Base-by-base conservation (phyloP, 2,113 vertebrate genomes). In the Notechis scutatus region DNA sequence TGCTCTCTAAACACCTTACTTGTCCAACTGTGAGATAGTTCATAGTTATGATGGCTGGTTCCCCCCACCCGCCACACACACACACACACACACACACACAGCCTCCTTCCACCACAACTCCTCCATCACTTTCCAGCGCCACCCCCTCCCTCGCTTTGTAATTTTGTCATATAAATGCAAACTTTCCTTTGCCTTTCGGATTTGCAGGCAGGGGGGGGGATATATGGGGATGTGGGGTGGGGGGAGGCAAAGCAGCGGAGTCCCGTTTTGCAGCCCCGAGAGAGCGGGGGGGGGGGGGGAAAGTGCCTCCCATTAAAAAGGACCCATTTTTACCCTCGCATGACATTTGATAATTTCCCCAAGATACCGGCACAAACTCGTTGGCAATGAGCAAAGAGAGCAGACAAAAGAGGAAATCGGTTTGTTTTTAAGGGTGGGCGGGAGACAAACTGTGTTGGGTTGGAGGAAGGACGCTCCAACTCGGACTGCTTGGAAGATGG, bases 151-250 rank as follows among this genome's bases (percentile, higher is more conserved):
- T 1, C 4, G 93, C 94, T 97, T 95, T 50, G 96, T 98, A 98
- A 98, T 98, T 81, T 98, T 97, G 97, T 96, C 96, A 98, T 98
- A 98, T 98, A 98, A 98, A 98, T 98, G 98, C 97, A 98, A 95
- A 91, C 97, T 97, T 97, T n/a, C 93, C 94, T 94, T 92, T 93
- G 95, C 95, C n/a, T 59, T 52, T 93, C 59, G 92, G 96, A 94
- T 92, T 86, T 96, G 18, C 95, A 24, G 96, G 97, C 97, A 4
- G 96, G 97, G 97, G n/a, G n/a, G n/a, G n/a, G n/a, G n/a, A n/a
- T n/a, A n/a, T n/a, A n/a, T 96, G 29, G 5, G 5, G 96, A 10
- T 50, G 47, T 2, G 6, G 5, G 4, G 2, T 39, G 95, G 54
- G 96, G 97, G 97, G 2, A 96, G 97, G 97, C 96, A 20, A 34